Evolutionary conservation across 1,140 invertebrate genomes (phyloP).

Genomic region (Pristionchus pacificus): DNA sequence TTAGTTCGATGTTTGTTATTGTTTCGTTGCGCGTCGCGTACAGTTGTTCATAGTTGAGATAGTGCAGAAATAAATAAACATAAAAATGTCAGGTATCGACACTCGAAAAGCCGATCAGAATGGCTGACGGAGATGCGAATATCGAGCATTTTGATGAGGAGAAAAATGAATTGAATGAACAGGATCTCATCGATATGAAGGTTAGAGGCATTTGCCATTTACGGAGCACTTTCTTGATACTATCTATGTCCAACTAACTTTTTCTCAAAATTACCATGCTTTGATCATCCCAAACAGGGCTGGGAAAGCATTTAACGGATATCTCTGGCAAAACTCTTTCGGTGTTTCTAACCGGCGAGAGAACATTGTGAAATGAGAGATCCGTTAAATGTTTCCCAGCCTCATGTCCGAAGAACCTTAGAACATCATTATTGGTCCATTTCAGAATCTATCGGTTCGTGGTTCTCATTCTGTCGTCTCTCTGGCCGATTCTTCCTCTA

Average conservation of each 20-base stretch:
- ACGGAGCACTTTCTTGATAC: too few species aligned
- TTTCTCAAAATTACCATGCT: too few species aligned
- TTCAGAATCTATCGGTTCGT: background rate
- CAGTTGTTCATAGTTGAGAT: background rate
- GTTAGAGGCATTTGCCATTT: too few species aligned
- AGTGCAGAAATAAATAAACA: background rate
- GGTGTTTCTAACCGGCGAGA: too few species aligned
- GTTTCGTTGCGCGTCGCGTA: background rate
- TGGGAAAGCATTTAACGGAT: too few species aligned
- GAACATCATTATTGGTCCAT: too few species aligned
- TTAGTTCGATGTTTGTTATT: background rate
- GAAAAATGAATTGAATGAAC: background rate
- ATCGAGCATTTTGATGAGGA: background rate
- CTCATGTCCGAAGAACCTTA: too few species aligned
- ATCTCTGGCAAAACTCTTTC: too few species aligned
- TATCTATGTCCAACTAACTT: too few species aligned
- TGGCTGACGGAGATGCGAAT: background rate
- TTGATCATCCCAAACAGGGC: too few species aligned
- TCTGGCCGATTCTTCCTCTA: constrained; percentile 51
- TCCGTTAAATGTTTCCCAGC: too few species aligned
- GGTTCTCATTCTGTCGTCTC: constrained; percentile 48
- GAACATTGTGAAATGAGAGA: too few species aligned
- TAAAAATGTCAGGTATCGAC: background rate
- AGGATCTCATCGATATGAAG: background rate
- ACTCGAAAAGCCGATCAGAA: background rate